Base-by-base conservation (phyloP, 2,113 vertebrate genomes). In the Menidia beryllina region DNA sequence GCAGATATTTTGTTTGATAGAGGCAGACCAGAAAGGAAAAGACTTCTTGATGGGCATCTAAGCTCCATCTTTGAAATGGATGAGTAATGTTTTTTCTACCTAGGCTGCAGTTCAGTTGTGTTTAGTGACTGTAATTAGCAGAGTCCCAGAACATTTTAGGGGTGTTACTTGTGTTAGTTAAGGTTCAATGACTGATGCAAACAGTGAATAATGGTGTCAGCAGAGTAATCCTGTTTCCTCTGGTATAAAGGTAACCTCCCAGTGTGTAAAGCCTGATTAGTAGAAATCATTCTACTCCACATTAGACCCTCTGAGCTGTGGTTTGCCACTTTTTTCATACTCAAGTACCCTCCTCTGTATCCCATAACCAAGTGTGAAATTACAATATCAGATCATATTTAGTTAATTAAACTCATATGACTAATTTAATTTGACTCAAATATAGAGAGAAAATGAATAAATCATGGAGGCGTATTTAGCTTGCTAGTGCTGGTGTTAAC, bases 361-460 rank as follows among this genome's bases (percentile, higher is more conserved):
- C 71, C 83, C 81, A 84, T 68, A 88, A 86, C 61, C 83, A 69
- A 87, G 81, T 89, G 80, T 85, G 79, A 91, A 89, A 92, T 86
- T 82, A 81, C 70, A 88, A 83, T 86, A 89, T 85, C 67, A 89
- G 82, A 85, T 91, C 80, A 66, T 77, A 84, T 89, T 92, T 88
- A 77, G 86, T 85, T 92, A 88, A 91, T 92, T 91, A 92, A 91
- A 89, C 85, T 68, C 82, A 86, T 89, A 79, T 82, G 88, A 88
- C 88, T 89, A 89, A 88, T 92, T 91, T 86, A 84, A 91, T 92
- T 91, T 71, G 79, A 86, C 73, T 87, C 76, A 86, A 79, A 88
- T 83, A 75, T 82, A 66, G 71, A 45, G 75, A 69, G 61, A 55
- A 75, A 80, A 74, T 84, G 80, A 91, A 88, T 86, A 88, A 87